phyloP scores from a whole-genome alignment of 2,113 vertebrate genomes.

The Myrmophylax atrothorax region DNA sequence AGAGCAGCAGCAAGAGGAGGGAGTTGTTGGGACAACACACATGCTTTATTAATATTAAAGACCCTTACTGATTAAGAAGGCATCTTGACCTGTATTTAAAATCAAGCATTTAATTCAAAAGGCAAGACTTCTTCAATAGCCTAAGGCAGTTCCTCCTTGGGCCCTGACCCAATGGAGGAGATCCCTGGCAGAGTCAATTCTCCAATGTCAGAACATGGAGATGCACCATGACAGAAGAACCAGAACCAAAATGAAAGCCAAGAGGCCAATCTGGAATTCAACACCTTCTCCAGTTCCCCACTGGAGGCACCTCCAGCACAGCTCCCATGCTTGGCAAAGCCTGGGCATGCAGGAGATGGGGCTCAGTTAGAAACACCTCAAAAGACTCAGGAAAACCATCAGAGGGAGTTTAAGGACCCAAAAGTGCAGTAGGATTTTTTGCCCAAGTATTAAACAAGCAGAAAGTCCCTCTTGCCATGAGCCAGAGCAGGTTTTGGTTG shows the following conservation, averaged over 20 bases:
- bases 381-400: neutral
- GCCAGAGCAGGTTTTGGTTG: too few species aligned
- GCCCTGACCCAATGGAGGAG: neutral
- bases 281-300: neutral
- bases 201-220: rapidly evolving
- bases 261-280: neutral
- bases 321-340: rapidly evolving
- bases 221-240: neutral
- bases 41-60: rapidly evolving
- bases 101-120: neutral
- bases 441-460: neutral
- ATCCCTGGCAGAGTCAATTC: neutral
- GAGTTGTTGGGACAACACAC: neutral
- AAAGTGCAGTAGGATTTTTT: neutral
- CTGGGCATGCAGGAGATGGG: rapidly evolving
- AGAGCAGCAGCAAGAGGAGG: neutral
- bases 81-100: neutral
- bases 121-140: neutral
- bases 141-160: neutral
- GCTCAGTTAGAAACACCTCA: rapidly evolving
- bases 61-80: neutral
- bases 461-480: neutral
- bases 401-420: neutral
- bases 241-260: neutral
- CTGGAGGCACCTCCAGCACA: rapidly evolving